Evolutionary conservation across 2,888 invertebrate genomes (phyloP).

Genomic region (Atethmia centrago): DNA sequence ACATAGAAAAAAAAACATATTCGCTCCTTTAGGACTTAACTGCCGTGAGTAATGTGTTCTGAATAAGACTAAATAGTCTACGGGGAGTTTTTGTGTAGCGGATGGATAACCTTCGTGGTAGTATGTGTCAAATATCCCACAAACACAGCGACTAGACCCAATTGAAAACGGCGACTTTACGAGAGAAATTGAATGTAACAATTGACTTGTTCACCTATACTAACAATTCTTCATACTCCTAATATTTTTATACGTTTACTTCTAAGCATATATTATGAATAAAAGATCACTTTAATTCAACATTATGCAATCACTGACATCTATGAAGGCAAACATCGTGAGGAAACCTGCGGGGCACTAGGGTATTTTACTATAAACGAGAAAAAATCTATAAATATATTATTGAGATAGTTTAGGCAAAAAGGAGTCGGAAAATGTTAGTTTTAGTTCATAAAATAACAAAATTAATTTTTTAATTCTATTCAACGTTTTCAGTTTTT

Average conservation of each 20-base stretch:
- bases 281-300: background rate
- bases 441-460: no score
- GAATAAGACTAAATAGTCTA: constrained; percentile 39
- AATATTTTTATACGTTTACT: background rate
- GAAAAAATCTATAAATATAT: no score
- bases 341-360: no score
- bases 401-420: no score
- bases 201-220: background rate
- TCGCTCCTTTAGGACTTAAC: constrained; percentile 37
- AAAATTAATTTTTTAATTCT: no score
- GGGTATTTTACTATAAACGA: no score
- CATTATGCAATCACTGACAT: background rate
- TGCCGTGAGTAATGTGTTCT: constrained; percentile 47
- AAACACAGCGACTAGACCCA: no score
- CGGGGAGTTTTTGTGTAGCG: constrained; percentile 29
- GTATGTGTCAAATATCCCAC: no score
- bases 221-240: background rate
- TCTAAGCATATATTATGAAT: background rate
- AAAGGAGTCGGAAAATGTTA: no score
- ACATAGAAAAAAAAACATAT: constrained; percentile 47
- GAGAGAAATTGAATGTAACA: background rate
- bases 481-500: no score
- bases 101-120: constrained; percentile 13
- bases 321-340: background rate
- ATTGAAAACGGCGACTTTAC: no score